Conservation (phyloP, 2,113 vertebrate genomes). For the Passer montanus region DNA sequence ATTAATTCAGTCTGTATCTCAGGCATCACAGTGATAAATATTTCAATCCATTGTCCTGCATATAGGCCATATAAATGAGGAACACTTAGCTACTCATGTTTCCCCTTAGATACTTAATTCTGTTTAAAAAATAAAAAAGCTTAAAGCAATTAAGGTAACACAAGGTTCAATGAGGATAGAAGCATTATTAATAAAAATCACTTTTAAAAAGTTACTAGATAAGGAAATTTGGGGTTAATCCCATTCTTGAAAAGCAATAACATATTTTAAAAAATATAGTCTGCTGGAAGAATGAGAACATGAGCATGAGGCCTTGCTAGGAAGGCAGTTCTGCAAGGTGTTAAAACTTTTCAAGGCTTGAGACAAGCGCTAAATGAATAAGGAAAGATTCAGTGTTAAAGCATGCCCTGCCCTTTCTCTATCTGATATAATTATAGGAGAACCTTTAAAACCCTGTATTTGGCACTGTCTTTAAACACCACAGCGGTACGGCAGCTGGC, state of each 20-base stretch:
- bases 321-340: not conserved
- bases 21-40: not conserved
- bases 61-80: not conserved
- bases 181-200: not conserved
- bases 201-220: not conserved
- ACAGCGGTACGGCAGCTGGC: constrained; percentile 15
- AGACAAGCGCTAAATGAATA: constrained; percentile 1
- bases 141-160: not conserved
- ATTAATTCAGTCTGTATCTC: not conserved
- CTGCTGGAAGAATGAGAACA: not conserved
- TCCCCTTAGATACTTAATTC: not conserved
- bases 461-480: constrained; percentile 41
- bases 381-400: constrained; percentile 11
- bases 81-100: not conserved
- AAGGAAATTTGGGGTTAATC: not conserved
- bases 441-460: constrained; percentile 31
- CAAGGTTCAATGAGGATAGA: not conserved
- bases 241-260: not conserved
- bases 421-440: constrained; percentile 21
- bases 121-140: not conserved
- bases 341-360: not conserved
- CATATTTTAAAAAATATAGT: not conserved
- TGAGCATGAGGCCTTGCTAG: not conserved
- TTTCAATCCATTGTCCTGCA: not conserved
- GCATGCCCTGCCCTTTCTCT: constrained; percentile 14